phyloP scores from a whole-genome alignment of 2,888 invertebrate species.

The Limenitis arthemis region DNA sequence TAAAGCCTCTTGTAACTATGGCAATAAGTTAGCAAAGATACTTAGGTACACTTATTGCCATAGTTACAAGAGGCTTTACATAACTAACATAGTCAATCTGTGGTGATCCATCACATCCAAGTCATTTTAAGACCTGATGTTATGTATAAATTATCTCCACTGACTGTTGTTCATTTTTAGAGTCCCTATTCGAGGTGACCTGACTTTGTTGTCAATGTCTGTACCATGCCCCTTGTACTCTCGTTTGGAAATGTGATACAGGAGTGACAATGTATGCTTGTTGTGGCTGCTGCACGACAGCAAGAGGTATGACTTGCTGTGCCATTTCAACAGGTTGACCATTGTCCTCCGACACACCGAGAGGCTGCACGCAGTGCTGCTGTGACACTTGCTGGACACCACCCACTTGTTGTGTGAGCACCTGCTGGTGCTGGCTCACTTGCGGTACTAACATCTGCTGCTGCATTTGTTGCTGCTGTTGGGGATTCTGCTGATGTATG shows the following conservation, averaged over 20 bases:
- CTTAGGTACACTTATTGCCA: slow-evolving; percentile 63
- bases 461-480: slow-evolving; percentile 52
- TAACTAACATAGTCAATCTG: slow-evolving; percentile 28
- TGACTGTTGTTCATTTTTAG: slow-evolving; percentile 27
- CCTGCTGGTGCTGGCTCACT: slow-evolving; percentile 67
- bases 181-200: slow-evolving; percentile 25
- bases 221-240: slow-evolving; percentile 74
- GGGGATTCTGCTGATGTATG: slow-evolving; percentile 56
- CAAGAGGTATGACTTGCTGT: slow-evolving; percentile 76
- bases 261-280: slow-evolving; percentile 77
- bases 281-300: slow-evolving; percentile 75
- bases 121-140: slow-evolving; percentile 38
- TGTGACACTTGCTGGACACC: slow-evolving; percentile 59
- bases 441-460: slow-evolving; percentile 67
- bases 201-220: slow-evolving; percentile 53
- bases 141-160: slow-evolving; percentile 34
- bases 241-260: slow-evolving; percentile 75
- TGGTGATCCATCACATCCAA: slow-evolving; percentile 31
- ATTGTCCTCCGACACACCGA: slow-evolving; percentile 62
- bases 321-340: slow-evolving; percentile 73
- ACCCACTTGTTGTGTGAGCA: slow-evolving; percentile 56
- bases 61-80: slow-evolving; percentile 45
- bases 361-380: slow-evolving; percentile 64
- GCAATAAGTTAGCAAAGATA: no score
- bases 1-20: no score